Conservation (phyloP, 1,140 invertebrate species). For the Drosophila orosa region DNA sequence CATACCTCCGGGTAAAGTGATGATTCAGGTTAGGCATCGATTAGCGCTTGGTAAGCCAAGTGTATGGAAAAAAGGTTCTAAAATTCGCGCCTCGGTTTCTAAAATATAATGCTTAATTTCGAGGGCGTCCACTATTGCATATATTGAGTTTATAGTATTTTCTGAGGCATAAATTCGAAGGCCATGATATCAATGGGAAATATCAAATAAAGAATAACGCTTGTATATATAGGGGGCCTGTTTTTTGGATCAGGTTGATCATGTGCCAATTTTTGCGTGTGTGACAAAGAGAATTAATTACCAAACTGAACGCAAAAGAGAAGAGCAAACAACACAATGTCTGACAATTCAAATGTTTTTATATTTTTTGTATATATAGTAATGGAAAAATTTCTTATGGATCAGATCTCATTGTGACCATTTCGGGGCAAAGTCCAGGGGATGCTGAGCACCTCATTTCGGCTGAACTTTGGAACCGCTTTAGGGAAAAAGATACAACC, state of each 20-base stretch:
- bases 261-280: slow-evolving; percentile 65
- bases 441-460: slow-evolving; percentile 44
- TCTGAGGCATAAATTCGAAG: slow-evolving; percentile 14
- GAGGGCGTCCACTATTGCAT: slow-evolving; percentile 15
- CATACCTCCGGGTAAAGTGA: background rate
- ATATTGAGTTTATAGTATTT: slow-evolving; percentile 12
- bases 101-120: slow-evolving; percentile 2
- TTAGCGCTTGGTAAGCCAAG: slow-evolving; percentile 39
- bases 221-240: slow-evolving; percentile 28
- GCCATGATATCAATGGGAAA: slow-evolving; percentile 40
- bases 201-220: slow-evolving; percentile 13
- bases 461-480: slow-evolving; percentile 60
- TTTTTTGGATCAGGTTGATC: slow-evolving; percentile 46
- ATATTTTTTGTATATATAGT: slow-evolving; percentile 16
- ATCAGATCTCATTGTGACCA: slow-evolving; percentile 37
- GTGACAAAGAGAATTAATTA: slow-evolving; percentile 37
- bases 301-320: background rate
- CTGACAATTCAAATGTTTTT: slow-evolving; percentile 15
- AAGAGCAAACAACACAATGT: slow-evolving; percentile 24
- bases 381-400: slow-evolving; percentile 43
- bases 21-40: slow-evolving; percentile 43
- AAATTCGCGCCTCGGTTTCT: slow-evolving; percentile 40
- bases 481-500: slow-evolving; percentile 14
- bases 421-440: slow-evolving; percentile 43
- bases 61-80: slow-evolving; percentile 29